phyloP scores from a whole-genome alignment of 2,888 invertebrate genomes.

The Euphydryas editha region DNA sequence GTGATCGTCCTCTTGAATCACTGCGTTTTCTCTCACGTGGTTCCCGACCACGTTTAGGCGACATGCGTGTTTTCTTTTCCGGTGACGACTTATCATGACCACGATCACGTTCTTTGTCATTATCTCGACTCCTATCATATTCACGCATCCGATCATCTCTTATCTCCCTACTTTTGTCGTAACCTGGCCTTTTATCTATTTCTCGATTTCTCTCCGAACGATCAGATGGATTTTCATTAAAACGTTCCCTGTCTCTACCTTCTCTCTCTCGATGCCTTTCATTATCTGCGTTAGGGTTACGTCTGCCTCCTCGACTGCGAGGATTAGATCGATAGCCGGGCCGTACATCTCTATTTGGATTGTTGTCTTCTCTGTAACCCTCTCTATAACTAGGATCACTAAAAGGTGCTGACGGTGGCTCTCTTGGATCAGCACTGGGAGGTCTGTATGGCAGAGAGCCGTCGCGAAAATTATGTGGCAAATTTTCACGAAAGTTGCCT shows the following conservation, averaged over 20 bases:
- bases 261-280: constrained; percentile 74
- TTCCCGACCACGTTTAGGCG: constrained; percentile 73
- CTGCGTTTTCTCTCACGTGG: constrained; percentile 71
- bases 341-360: constrained; percentile 60
- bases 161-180: constrained; percentile 63
- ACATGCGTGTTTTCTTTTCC: constrained; percentile 66
- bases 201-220: constrained; percentile 74
- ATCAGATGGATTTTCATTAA: constrained; percentile 66
- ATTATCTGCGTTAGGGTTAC: constrained; percentile 67
- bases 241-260: constrained; percentile 70
- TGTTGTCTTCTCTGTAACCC: constrained; percentile 66
- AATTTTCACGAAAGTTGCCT: constrained; percentile 66
- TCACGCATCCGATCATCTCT: constrained; percentile 62
- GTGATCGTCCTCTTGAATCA: constrained; percentile 74
- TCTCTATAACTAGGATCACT: constrained; percentile 73
- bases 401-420: constrained; percentile 60
- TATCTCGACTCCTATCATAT: constrained; percentile 59
- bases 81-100: constrained; percentile 72
- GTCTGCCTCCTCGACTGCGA: constrained; percentile 65
- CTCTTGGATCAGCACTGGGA: constrained; percentile 70
- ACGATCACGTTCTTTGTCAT: constrained; percentile 71
- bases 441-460: constrained; percentile 64
- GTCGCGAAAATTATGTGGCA: constrained; percentile 69
- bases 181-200: constrained; percentile 59
- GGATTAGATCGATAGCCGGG: constrained; percentile 61